Conservation (phyloP, 92 coral and sea anemone species). For the Plumapathes pennacea region DNA sequence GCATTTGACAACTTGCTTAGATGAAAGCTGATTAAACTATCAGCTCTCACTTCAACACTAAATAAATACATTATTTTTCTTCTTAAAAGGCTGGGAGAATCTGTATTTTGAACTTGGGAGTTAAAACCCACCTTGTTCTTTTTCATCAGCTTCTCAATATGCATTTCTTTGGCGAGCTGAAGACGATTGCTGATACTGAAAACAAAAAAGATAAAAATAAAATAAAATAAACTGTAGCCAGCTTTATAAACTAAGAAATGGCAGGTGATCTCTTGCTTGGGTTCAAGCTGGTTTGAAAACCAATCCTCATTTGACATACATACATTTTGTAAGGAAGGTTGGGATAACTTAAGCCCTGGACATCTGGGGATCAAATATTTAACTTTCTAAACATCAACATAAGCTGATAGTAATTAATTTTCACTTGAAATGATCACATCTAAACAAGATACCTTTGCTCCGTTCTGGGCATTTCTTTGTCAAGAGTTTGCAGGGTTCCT, state of each 20-base stretch:
- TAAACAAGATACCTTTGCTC: conserved; percentile 61
- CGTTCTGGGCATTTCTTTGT: conserved; percentile 81
- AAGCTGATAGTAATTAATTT: neutral
- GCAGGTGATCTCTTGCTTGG: neutral
- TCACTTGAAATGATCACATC: neutral
- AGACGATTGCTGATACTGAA: conserved; percentile 87
- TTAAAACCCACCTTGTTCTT: conserved; percentile 73
- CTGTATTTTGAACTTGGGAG: too few relatives aligned
- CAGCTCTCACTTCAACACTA: too few relatives aligned
- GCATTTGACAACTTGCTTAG: too few relatives aligned
- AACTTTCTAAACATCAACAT: neutral
- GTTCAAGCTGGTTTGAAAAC: too few relatives aligned
- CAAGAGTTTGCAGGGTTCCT: conserved; percentile 63
- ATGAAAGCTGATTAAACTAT: too few relatives aligned
- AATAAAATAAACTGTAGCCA: neutral
- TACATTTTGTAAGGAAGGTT: too few relatives aligned
- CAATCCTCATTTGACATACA: too few relatives aligned
- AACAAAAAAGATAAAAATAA: neutral
- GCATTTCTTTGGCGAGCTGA: conserved; percentile 90
- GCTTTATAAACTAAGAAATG: neutral
- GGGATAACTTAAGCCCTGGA: neutral
- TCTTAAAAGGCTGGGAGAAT: too few relatives aligned
- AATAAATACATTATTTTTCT: too few relatives aligned
- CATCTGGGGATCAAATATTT: neutral
- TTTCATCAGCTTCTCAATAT: conserved; percentile 89